Conservation (phyloP, 2,797 vertebrate genomes). For the Fringilla coelebs region DNA sequence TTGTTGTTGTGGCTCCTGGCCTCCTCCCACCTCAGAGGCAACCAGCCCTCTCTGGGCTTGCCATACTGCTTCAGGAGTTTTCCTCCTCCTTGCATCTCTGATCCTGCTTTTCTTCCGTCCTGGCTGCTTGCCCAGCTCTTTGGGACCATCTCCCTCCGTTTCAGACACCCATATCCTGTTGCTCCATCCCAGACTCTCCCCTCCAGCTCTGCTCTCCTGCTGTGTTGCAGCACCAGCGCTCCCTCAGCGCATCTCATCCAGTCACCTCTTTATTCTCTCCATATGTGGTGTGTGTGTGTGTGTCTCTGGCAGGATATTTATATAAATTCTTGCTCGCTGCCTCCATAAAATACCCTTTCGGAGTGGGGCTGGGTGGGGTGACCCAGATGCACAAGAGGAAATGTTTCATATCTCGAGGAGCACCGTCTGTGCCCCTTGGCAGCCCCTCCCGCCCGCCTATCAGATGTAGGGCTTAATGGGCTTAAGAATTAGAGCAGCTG, state of each 20-base stretch:
- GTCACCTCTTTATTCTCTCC: conserved; percentile 54
- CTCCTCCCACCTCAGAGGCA: background rate
- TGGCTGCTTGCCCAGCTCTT: background rate
- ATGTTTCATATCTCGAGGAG: conserved; percentile 70
- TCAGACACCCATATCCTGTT: background rate
- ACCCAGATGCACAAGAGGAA: conserved; percentile 69
- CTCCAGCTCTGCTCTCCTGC: background rate
- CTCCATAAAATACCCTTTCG: conserved; percentile 67
- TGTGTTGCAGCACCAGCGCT: background rate
- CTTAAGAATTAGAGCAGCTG: conserved; percentile 72
- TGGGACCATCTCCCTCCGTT: background rate
- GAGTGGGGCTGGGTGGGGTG: conserved; percentile 50
- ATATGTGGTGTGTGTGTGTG: conserved; percentile 26
- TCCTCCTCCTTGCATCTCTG: background rate
- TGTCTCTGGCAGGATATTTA: conserved; percentile 52
- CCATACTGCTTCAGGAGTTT: accelerated
- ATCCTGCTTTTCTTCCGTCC: background rate
- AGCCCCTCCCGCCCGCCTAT: conserved; percentile 24
- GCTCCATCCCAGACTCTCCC: background rate
- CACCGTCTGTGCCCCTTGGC: conserved; percentile 61
- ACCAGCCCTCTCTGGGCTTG: background rate
- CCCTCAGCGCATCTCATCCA: accelerated
- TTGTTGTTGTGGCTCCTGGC: background rate
- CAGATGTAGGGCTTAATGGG: conserved; percentile 62
- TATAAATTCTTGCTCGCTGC: conserved; percentile 55